phyloP scores from a whole-genome alignment of 1,140 invertebrate species.

The Drosophila repletoides region DNA sequence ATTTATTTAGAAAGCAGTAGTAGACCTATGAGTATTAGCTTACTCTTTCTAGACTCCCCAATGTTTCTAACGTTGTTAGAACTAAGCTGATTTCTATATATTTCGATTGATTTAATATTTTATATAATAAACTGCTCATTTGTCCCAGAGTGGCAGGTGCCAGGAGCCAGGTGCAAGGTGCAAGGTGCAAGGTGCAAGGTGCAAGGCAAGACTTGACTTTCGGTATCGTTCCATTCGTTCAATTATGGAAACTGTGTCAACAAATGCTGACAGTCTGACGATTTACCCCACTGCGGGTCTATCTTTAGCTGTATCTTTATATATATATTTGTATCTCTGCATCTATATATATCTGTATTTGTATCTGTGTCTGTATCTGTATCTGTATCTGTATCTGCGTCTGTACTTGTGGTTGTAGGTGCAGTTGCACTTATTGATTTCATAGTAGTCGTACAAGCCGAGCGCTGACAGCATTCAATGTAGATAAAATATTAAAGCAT shows the following conservation, averaged over 20 bases:
- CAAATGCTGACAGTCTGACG: constrained; percentile 17
- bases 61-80: too few species aligned
- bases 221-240: constrained; percentile 1
- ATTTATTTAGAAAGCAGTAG: too few species aligned
- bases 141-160: too few species aligned
- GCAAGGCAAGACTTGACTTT: constrained; percentile 21
- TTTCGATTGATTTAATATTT: too few species aligned
- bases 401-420: not conserved
- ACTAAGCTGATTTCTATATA: too few species aligned
- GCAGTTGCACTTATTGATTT: constrained; percentile 56
- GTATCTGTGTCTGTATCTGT: not conserved
- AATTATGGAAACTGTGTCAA: constrained; percentile 18
- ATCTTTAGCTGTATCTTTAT: not conserved
- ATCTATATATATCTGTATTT: not conserved
- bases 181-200: too few species aligned
- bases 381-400: not conserved
- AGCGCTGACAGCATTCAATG: constrained; percentile 17
- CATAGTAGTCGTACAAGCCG: too few species aligned
- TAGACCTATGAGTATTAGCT: too few species aligned
- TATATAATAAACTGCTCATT: too few species aligned
- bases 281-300: not conserved
- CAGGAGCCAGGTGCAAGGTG: too few species aligned
- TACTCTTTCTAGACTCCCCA: too few species aligned
- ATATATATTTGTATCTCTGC: too few species aligned
- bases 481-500: constrained; percentile 49